phyloP scores from a whole-genome alignment of 2,888 invertebrate species.

The Doris montereyensis region DNA sequence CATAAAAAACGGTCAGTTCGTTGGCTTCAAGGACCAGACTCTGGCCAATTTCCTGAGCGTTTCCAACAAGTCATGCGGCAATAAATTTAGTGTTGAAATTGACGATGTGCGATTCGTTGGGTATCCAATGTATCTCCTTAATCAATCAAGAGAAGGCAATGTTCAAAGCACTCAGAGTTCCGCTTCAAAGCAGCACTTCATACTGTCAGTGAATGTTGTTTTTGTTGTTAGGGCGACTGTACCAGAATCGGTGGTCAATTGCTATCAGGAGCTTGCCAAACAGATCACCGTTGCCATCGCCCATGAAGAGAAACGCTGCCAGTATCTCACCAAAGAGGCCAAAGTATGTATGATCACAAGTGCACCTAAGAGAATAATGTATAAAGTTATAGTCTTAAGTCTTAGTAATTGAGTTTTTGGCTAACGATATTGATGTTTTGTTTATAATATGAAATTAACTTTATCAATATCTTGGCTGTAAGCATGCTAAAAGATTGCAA shows the following conservation, averaged over 20 bases:
- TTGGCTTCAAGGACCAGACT: constrained; percentile 57
- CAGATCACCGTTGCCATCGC: constrained; percentile 81
- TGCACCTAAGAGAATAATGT: too few species aligned
- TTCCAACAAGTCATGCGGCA: constrained; percentile 88
- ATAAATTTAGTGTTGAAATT: constrained; percentile 94
- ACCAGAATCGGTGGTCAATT: constrained; percentile 91
- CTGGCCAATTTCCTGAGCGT: constrained; percentile 75
- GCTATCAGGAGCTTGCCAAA: constrained; percentile 94
- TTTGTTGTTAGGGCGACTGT: constrained; percentile 81
- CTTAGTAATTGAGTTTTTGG: too few species aligned
- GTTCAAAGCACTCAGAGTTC: constrained; percentile 35
- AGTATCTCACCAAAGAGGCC: constrained; percentile 90
- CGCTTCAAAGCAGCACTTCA: constrained; percentile 44
- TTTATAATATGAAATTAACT: too few species aligned
- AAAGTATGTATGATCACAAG: too few species aligned
- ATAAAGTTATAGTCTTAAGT: too few species aligned
- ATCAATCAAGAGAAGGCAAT: constrained; percentile 45
- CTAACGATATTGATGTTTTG: too few species aligned
- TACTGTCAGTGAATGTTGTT: constrained; percentile 81
- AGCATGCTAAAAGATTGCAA: too few species aligned
- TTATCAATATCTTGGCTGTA: too few species aligned
- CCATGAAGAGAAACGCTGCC: constrained; percentile 92
- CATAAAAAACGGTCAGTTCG: constrained; percentile 42
- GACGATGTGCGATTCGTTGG: constrained; percentile 97
- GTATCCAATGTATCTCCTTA: constrained; percentile 81